Evolutionary conservation across 2,888 invertebrate species (phyloP).

Genomic region (Campoletis raptor): DNA sequence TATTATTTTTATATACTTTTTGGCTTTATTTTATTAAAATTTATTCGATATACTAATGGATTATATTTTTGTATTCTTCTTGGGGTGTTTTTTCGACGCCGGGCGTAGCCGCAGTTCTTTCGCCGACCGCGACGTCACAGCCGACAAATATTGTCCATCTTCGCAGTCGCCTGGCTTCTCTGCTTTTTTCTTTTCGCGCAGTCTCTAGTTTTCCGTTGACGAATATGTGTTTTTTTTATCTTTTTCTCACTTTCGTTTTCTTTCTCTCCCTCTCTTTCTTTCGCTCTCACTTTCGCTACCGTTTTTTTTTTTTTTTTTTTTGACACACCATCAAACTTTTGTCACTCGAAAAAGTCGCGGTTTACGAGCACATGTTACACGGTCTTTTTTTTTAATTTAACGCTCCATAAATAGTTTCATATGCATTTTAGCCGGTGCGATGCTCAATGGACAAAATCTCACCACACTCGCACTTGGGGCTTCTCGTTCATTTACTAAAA

Average conservation of each 20-base stretch:
- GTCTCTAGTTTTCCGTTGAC: constrained; percentile 58
- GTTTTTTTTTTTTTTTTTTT: constrained; percentile 54
- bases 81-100: constrained; percentile 75
- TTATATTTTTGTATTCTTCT: constrained; percentile 68
- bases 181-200: constrained; percentile 63
- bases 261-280: constrained; percentile 17
- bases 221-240: constrained; percentile 54
- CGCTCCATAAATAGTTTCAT: constrained; percentile 12
- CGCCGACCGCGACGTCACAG: constrained; percentile 84
- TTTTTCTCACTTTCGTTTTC: constrained; percentile 12
- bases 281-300: constrained; percentile 19
- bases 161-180: constrained; percentile 70
- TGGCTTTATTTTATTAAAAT: constrained; percentile 33
- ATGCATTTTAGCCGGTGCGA: constrained; percentile 46
- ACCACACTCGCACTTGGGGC: constrained; percentile 63
- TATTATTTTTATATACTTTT: constrained; percentile 30
- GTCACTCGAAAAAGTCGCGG: constrained; percentile 57
- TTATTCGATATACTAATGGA: constrained; percentile 61
- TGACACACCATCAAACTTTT: constrained; percentile 54
- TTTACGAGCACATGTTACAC: constrained; percentile 33
- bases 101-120: constrained; percentile 84
- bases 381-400: constrained; percentile 17
- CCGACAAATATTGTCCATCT: constrained; percentile 83
- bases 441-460: constrained; percentile 75
- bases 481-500: constrained; percentile 54